Percentiles rank a stretch among this genome's conserved stretches.
Evolutionary conservation across 2,888 invertebrate genomes (phyloP).

Genomic region (Orthosia cruda): DNA sequence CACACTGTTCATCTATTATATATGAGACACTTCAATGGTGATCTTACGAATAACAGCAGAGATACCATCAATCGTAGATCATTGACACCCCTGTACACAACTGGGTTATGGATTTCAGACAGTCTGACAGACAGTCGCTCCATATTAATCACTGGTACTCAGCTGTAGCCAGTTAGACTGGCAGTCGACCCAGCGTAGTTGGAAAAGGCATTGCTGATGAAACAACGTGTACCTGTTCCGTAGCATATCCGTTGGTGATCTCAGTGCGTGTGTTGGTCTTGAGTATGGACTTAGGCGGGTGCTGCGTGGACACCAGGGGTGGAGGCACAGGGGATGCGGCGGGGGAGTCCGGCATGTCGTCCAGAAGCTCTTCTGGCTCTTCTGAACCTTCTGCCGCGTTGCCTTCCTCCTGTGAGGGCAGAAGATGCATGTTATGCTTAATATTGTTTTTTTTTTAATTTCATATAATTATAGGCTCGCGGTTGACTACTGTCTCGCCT

Average conservation of each 20-base stretch:
- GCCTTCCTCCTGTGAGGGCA: conserved; percentile 73
- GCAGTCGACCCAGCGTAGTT: not conserved
- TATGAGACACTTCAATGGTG: too few species aligned
- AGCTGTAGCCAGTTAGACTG: not conserved
- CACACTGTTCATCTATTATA: too few species aligned
- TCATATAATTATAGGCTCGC: too few species aligned
- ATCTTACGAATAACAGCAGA: too few species aligned
- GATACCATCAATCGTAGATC: too few species aligned
- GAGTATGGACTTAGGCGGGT: conserved; percentile 89
- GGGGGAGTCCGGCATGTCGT: conserved; percentile 56
- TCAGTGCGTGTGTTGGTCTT: conserved; percentile 78
- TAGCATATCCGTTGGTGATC: conserved; percentile 83
- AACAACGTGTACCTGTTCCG: conserved; percentile 56
- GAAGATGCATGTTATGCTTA: too few species aligned
- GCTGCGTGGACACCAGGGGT: conserved; percentile 71
- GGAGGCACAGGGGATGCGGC: conserved; percentile 53
- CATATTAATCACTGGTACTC: too few species aligned
- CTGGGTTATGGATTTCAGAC: too few species aligned
- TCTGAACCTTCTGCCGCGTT: conserved; percentile 73
- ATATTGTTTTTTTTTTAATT: too few species aligned
- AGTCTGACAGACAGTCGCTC: too few species aligned
- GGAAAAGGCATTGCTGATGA: not conserved
- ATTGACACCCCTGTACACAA: too few species aligned
- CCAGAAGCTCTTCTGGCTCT: conserved; percentile 72
- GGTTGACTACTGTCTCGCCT: too few species aligned